Evolutionary conservation across 2,797 vertebrate genomes (phyloP).

Genomic region (Microctenopoma steveboyesi): DNA sequence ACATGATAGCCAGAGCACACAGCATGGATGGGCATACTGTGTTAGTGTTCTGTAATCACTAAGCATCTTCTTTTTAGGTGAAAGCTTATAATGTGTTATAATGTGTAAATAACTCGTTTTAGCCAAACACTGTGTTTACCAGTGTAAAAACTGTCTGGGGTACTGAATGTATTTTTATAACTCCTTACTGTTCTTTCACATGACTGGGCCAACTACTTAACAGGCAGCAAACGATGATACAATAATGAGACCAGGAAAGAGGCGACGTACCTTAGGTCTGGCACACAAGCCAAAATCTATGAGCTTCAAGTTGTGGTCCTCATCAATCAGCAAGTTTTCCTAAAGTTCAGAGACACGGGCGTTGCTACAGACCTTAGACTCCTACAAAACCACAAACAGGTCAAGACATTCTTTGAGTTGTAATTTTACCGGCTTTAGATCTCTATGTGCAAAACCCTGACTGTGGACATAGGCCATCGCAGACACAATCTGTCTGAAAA

Average conservation of each 20-base stretch:
- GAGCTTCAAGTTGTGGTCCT: conserved; percentile 92
- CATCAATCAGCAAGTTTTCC: conserved; percentile 96
- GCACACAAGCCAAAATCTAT: conserved; percentile 98
- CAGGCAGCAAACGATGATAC: not conserved
- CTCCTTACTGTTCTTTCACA: not conserved
- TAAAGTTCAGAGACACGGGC: conserved; percentile 59
- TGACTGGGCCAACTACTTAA: not conserved
- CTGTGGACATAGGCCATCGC: conserved; percentile 94
- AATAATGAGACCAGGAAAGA: conserved; percentile 3
- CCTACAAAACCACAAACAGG: not conserved
- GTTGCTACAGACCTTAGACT: not conserved
- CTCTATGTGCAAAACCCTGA: conserved; percentile 94
- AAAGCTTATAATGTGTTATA: not conserved
- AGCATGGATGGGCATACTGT: not conserved
- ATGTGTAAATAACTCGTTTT: not conserved
- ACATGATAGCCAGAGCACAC: not conserved
- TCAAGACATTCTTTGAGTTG: not conserved
- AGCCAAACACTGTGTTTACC: not conserved
- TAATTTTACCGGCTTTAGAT: conserved; percentile 92
- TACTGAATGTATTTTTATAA: not conserved
- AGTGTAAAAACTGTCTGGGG: not conserved
- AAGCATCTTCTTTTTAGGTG: not conserved
- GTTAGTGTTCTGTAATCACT: not conserved
- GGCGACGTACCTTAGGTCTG: conserved; percentile 90
- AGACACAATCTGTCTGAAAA: conserved; percentile 95